phyloP scores from a whole-genome alignment of 2,113 vertebrate genomes.

The Dolichallabes microphthalmus region DNA sequence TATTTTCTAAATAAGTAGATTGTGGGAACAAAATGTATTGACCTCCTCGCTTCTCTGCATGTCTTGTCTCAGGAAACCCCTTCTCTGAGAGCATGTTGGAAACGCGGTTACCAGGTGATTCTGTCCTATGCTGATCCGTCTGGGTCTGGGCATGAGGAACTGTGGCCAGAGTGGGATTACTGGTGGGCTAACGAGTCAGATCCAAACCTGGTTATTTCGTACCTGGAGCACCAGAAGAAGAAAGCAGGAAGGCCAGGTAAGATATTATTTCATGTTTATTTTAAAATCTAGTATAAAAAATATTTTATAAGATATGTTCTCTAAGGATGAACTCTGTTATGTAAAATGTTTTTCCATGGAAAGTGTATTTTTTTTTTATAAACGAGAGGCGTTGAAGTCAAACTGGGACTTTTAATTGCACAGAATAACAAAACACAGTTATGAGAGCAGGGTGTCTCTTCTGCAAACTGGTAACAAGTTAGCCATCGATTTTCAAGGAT shows the following conservation, averaged over 20 bases:
- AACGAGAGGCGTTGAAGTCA: too few species aligned
- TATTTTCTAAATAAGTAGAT: too few species aligned
- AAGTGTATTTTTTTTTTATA: too few species aligned
- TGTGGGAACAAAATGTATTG: neutral
- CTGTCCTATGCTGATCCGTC: conserved; percentile 65
- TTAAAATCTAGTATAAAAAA: too few species aligned
- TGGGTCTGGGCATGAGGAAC: conserved; percentile 55
- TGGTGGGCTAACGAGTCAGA: conserved; percentile 67
- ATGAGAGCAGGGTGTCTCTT: too few species aligned
- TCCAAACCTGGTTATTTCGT: conserved; percentile 66
- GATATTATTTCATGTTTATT: neutral
- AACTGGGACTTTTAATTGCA: too few species aligned
- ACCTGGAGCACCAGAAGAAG: conserved; percentile 62
- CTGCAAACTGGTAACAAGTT: too few species aligned
- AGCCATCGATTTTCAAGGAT: too few species aligned
- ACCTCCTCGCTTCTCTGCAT: neutral
- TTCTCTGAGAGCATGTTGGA: conserved; percentile 67
- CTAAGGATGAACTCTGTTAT: too few species aligned
- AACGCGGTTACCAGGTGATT: conserved; percentile 65
- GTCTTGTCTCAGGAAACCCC: conserved; percentile 60
- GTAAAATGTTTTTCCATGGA: too few species aligned
- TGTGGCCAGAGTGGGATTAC: conserved; percentile 69
- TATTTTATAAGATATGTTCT: too few species aligned
- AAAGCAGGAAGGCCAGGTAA: conserved; percentile 64
- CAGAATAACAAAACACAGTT: too few species aligned